Percentiles rank a stretch among this genome's conserved stretches.
Evolutionary conservation across 2,113 vertebrate genomes (phyloP).

Genomic region (Marmota flaviventris): DNA sequence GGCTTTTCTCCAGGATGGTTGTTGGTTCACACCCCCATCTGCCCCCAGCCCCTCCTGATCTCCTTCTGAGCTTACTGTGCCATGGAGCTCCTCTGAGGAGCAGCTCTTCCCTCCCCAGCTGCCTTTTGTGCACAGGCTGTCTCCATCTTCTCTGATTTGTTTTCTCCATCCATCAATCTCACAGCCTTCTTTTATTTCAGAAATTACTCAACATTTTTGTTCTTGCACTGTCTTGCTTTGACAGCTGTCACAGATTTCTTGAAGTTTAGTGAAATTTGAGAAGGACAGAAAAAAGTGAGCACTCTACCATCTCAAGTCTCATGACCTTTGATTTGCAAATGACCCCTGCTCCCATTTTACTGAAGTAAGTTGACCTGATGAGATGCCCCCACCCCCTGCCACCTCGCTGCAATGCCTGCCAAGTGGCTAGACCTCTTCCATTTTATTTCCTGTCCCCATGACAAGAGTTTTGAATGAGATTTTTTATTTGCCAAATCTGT

Average conservation of each 20-base stretch:
- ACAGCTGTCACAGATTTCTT: not conserved
- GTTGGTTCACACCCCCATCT: not conserved
- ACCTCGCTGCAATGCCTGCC: not conserved
- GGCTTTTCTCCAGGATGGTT: not conserved
- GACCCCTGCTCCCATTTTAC: not conserved
- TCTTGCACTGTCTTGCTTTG: not conserved
- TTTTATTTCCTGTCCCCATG: not conserved
- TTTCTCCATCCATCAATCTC: not conserved
- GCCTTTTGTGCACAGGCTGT: not conserved
- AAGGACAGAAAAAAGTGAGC: not conserved
- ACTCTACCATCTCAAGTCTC: not conserved
- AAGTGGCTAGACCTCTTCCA: not conserved
- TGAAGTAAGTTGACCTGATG: no score
- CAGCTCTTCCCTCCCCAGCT: not conserved
- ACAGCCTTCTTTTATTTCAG: not conserved
- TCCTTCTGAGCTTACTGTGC: fast-evolving
- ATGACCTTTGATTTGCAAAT: not conserved
- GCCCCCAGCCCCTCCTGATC: not conserved
- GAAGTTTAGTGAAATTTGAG: not conserved
- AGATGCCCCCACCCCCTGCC: no score
- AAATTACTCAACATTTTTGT: not conserved
- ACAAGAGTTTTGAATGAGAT: not conserved
- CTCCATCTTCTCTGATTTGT: not conserved
- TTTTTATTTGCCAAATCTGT: not conserved
- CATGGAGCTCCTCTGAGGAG: not conserved